Evolutionary conservation across 2,888 invertebrate genomes (phyloP).

Genomic region (Geophilus truncorum): DNA sequence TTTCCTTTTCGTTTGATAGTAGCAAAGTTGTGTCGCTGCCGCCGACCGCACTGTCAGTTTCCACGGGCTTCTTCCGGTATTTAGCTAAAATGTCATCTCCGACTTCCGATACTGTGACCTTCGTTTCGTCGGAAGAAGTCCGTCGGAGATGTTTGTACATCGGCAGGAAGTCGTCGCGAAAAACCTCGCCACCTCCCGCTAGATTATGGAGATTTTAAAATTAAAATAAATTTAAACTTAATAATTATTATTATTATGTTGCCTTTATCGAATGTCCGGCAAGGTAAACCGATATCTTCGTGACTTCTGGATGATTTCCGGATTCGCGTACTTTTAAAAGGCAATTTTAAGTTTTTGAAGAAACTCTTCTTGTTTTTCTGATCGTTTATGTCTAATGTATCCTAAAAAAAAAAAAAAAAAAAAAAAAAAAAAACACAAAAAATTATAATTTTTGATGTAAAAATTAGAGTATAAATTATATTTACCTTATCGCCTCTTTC

Average conservation of each 20-base stretch:
- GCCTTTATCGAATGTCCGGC: conserved; percentile 6
- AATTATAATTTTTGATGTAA: conserved; percentile 8
- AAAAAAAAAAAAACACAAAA: background rate
- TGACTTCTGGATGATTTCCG: conserved; percentile 50
- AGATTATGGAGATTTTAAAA: background rate
- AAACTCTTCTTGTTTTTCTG: conserved; percentile 60
- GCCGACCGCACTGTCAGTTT: conserved; percentile 41
- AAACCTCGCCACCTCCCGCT: conserved; percentile 31
- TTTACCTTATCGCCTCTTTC: conserved; percentile 64
- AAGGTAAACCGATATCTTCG: conserved; percentile 21
- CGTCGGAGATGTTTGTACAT: conserved; percentile 29
- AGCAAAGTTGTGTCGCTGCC: conserved; percentile 31
- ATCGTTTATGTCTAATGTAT: conserved; percentile 53
- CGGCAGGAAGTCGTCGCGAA: background rate
- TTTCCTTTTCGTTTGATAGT: conserved; percentile 38
- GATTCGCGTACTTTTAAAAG: conserved; percentile 55
- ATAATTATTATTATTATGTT: background rate
- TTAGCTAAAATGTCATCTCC: conserved; percentile 93
- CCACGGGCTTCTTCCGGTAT: conserved; percentile 58
- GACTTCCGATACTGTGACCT: conserved; percentile 68
- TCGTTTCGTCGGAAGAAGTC: conserved; percentile 46
- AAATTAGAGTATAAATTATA: background rate
- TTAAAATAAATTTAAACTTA: background rate
- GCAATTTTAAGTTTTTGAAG: conserved; percentile 67
- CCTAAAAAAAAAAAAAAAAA: conserved; percentile 32